phyloP scores from a whole-genome alignment of 2,888 invertebrate genomes.

The Ligdia adustata region DNA sequence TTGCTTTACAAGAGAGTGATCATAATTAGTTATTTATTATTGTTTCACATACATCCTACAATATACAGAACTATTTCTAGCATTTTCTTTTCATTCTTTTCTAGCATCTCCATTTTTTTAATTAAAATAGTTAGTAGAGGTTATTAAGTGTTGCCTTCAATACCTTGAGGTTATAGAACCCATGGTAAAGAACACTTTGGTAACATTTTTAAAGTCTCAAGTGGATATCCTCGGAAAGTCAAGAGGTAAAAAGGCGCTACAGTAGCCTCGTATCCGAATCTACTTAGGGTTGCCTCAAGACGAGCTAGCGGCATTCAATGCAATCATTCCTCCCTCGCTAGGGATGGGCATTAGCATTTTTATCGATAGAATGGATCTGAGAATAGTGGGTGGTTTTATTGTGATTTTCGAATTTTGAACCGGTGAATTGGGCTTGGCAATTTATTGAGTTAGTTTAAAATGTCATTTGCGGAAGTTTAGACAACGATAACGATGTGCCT shows the following conservation, averaged over 20 bases:
- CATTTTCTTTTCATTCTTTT: too few species aligned
- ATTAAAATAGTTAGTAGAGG: too few species aligned
- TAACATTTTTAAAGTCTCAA: conserved; percentile 38
- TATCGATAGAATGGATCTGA: conserved; percentile 69
- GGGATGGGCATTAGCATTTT: conserved; percentile 76
- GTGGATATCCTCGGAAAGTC: conserved; percentile 41
- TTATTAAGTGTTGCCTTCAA: too few species aligned
- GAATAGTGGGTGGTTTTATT: conserved; percentile 36
- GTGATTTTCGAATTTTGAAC: conserved; percentile 24
- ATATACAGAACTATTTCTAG: too few species aligned
- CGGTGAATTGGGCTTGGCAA: conserved; percentile 16
- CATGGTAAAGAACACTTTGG: conserved; percentile 26
- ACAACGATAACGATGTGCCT: neutral
- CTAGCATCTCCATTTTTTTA: too few species aligned
- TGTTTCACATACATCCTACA: too few species aligned
- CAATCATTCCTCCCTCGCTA: conserved; percentile 67
- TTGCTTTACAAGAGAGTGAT: neutral
- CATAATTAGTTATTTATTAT: too few species aligned
- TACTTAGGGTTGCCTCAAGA: conserved; percentile 45
- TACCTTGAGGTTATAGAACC: conserved; percentile 5
- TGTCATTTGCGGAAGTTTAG: conserved; percentile 6
- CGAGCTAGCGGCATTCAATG: conserved; percentile 60
- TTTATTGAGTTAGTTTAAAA: conserved; percentile 19
- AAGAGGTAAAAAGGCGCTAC: conserved; percentile 49
- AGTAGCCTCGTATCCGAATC: conserved; percentile 52